Evolutionary conservation across 30 jellyfish, hydroid and myxozoan species (phyloP).

Genomic region (Chrysaora quinquecirrha): DNA sequence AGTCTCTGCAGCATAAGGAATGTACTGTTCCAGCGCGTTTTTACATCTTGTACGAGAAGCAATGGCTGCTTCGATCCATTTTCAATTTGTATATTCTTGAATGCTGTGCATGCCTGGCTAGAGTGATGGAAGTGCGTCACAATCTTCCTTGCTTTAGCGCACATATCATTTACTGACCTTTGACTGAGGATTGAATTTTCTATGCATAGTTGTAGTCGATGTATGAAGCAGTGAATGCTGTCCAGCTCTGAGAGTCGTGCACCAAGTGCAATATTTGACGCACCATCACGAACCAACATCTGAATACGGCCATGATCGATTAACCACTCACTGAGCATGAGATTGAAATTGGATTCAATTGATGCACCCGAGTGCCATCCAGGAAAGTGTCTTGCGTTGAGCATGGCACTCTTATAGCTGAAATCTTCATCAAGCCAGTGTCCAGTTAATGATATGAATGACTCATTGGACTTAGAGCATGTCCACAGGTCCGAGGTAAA

Average conservation of each 20-base stretch:
- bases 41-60: constrained; percentile 52
- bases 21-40: background rate
- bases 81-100: constrained; percentile 70
- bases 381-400: too few species aligned
- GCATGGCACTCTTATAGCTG: too few species aligned
- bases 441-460: too few species aligned
- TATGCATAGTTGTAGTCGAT: constrained; percentile 41
- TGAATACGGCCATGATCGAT: too few species aligned
- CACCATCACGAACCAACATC: constrained; percentile 73
- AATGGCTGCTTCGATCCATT: constrained; percentile 55
- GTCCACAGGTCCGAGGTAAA: too few species aligned
- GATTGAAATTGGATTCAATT: too few species aligned
- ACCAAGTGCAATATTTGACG: too few species aligned
- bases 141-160: constrained; percentile 45
- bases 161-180: constrained; percentile 63
- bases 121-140: constrained; percentile 83
- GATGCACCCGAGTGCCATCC: too few species aligned
- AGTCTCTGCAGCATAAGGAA: too few species aligned
- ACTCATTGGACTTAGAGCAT: too few species aligned
- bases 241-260: constrained; percentile 52
- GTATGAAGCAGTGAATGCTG: constrained; percentile 69
- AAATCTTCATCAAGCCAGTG: too few species aligned
- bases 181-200: constrained; percentile 54
- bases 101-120: constrained; percentile 68
- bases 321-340: too few species aligned